Evolutionary conservation across 1,140 invertebrate genomes (phyloP), one percentile per base, ranked within the genome.

Genomic region (Stegodyphus mimosarum): DNA sequence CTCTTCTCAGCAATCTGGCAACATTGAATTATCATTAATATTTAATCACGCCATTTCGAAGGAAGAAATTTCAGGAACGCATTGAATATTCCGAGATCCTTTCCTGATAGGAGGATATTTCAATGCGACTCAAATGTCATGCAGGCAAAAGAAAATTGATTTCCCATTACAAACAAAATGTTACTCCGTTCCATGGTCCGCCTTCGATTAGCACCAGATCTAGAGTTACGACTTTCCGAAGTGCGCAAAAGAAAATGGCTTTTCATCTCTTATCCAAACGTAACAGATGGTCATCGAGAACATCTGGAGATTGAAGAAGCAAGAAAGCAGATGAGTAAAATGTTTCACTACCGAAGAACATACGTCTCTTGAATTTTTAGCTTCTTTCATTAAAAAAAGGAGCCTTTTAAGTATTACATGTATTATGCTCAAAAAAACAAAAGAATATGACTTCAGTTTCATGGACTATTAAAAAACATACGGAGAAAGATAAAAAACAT

Each of bases 1-100:
- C 15, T 60, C 55, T 60, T 15, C 9, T 9, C 55, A 33, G 33
- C 55, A 60, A 15, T 15, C 15, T 60, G 55, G 55, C 15, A 9
- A 60, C 55, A 60, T 60, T 15, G 55, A 60, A 60, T 60, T 60
- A 60, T 60, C 55, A 60, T 60, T 60, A 60, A 60, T 60, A 60
- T 60, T 60, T 60, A 60, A 60, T 60, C 15, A 60, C 55, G 55
- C 55, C 55, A 60, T 60, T 60, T 60, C 15, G 55, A 60, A 60
- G 55, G 55, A 15, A 60, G 55, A 60, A 60, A 11, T 60, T 60
- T 60, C 55, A 11, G 9, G 9, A 60, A 15, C 9, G 55, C 55
- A 60, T 60, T 33, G 33, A 33, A 33, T 33, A 33, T 33, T 33
- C 33, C 33, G 33, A 33, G 15, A 11, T 60, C 55, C 15, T 60